A percentile compares a stretch with the other conserved stretches of the same genome.
Evolutionary conservation across 2,888 invertebrate genomes (phyloP).

Genomic region (Ennomos erosarius): DNA sequence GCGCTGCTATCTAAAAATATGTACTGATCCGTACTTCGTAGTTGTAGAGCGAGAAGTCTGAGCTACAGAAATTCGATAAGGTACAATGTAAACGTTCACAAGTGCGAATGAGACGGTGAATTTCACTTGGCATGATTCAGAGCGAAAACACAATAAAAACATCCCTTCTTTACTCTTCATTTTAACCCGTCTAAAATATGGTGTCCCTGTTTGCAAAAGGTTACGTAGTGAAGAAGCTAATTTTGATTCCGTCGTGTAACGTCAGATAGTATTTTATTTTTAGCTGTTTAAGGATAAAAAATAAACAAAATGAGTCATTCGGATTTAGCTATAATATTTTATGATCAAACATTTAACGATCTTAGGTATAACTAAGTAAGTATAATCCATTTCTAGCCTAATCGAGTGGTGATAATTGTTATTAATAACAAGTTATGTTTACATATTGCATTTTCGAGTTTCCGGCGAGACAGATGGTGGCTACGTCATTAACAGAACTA

Average conservation of each 20-base stretch:
- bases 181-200: constrained; percentile 11
- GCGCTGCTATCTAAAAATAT: constrained; percentile 70
- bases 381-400: constrained; percentile 2
- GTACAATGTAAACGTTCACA: constrained; percentile 22
- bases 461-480: background rate
- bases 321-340: no score
- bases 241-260: constrained; percentile 5
- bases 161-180: constrained; percentile 29
- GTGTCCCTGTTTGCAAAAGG: background rate
- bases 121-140: constrained; percentile 18
- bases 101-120: constrained; percentile 29
- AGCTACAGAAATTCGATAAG: constrained; percentile 73
- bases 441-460: background rate
- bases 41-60: constrained; percentile 40
- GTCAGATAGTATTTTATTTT: background rate
- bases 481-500: no score
- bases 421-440: constrained; percentile 4
- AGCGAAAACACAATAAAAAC: constrained; percentile 29
- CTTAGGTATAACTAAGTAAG: background rate
- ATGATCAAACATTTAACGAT: background rate
- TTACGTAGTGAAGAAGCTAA: no score
- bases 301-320: no score
- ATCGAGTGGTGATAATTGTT: constrained; percentile 4
- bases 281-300: background rate
- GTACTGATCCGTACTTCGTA: constrained; percentile 58